Conservation (phyloP, 2,888 invertebrate species). For the Hydrotaea cyrtoneurina region DNA sequence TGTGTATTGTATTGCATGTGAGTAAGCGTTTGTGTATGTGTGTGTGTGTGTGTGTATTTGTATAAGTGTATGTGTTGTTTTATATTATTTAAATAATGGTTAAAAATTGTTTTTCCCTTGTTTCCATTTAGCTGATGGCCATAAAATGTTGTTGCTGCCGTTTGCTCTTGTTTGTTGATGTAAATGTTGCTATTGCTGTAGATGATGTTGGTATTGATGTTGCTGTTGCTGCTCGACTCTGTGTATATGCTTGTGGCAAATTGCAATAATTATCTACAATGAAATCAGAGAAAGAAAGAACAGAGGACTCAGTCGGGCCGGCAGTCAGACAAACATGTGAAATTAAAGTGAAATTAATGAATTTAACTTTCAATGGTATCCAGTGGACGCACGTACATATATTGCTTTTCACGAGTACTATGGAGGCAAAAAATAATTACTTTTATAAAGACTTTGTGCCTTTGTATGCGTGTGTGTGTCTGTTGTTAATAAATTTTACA, state of each 20-base stretch:
- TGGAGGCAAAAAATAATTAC: conserved; percentile 13
- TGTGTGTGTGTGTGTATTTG: conserved; percentile 12
- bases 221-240: conserved; percentile 17
- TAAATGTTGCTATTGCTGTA: conserved; percentile 27
- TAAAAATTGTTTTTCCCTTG: conserved; percentile 60
- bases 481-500: conserved; percentile 19
- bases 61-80: conserved; percentile 44
- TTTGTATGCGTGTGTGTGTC: neutral
- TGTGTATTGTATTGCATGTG: conserved; percentile 42
- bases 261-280: conserved; percentile 68
- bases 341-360: conserved; percentile 58
- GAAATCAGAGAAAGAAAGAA: conserved; percentile 42
- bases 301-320: conserved; percentile 24
- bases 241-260: conserved; percentile 52
- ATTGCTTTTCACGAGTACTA: neutral
- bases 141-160: conserved; percentile 41
- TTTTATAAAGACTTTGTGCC: neutral
- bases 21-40: too few relatives aligned
- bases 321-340: conserved; percentile 6
- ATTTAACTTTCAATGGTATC: conserved; percentile 52
- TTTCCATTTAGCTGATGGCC: conserved; percentile 60
- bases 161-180: conserved; percentile 32
- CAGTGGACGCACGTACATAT: neutral
- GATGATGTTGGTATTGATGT: conserved; percentile 15
- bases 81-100: conserved; percentile 65